These are phyloP conservation scores for Oncopodura yosiiana DNA, from an alignment of 1,140 invertebrate genomes.

Conservation along the genomic window DNA sequence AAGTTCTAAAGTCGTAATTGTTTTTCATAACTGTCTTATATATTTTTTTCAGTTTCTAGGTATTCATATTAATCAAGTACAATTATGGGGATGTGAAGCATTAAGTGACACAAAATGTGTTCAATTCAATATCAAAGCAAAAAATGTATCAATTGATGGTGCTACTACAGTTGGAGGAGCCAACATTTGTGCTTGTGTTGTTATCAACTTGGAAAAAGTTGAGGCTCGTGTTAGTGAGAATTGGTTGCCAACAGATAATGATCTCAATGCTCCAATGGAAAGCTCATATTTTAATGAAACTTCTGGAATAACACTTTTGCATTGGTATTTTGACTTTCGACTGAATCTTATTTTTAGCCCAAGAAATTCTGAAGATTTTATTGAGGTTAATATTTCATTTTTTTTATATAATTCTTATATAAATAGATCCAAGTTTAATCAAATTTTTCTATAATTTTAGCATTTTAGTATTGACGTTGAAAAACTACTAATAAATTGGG, in stretches of 20 bases:
- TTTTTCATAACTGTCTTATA: neutral
- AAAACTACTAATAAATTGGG: slow-evolving; percentile 27
- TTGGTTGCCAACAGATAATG: slow-evolving; percentile 26
- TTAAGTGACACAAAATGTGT: slow-evolving; percentile 29
- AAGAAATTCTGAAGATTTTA: slow-evolving; percentile 33
- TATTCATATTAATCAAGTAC: slow-evolving; percentile 28
- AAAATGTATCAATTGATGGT: slow-evolving; percentile 29
- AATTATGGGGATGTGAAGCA: slow-evolving; percentile 29
- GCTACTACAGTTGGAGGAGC: slow-evolving; percentile 30
- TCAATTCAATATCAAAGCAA: slow-evolving; percentile 20
- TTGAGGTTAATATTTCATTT: slow-evolving; percentile 21
- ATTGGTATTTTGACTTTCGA: slow-evolving; percentile 32
- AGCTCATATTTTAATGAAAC: slow-evolving; percentile 26
- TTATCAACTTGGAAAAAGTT: slow-evolving; percentile 25
- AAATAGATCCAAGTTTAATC: slow-evolving; percentile 1
- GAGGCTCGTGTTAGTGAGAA: slow-evolving; percentile 29
- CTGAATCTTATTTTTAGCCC: slow-evolving; percentile 33
- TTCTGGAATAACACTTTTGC: slow-evolving; percentile 24
- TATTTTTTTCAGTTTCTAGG: slow-evolving; percentile 29
- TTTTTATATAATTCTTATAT: neutral
- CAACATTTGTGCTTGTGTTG: slow-evolving; percentile 30
- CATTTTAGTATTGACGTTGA: slow-evolving; percentile 32
- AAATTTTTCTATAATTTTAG: slow-evolving; percentile 9
- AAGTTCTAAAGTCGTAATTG: neutral
- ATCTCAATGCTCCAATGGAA: slow-evolving; percentile 18